These are phyloP conservation scores for Himalopsyche phryganea DNA, from an alignment of 1,140 invertebrate genomes.

Conservation along the genomic window DNA sequence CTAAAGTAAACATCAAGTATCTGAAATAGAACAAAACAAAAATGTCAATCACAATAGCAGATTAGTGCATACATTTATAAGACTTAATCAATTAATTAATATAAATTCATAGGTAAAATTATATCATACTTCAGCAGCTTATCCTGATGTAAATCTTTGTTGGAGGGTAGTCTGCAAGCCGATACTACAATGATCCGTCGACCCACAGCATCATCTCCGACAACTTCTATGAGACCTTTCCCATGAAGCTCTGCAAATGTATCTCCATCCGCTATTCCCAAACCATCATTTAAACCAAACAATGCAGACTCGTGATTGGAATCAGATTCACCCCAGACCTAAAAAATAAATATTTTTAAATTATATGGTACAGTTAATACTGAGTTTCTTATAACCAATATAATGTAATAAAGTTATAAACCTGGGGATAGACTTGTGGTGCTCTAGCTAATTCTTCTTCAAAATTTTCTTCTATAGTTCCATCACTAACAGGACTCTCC, in stretches of 20 bases:
- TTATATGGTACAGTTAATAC: background rate
- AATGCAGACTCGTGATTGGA: conserved; percentile 38
- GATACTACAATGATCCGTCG: conserved; percentile 94
- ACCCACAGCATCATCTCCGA: conserved; percentile 86
- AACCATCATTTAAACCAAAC: conserved; percentile 37
- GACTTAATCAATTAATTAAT: too few relatives aligned
- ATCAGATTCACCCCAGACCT: conserved; percentile 27
- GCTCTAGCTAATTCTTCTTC: conserved; percentile 74
- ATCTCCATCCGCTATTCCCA: conserved; percentile 60
- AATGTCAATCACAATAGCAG: background rate
- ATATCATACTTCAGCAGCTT: conserved; percentile 76
- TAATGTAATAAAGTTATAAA: conserved; percentile 27
- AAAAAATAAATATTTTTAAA: conserved; percentile 9
- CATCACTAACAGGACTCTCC: conserved; percentile 78
- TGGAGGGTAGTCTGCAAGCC: conserved; percentile 87
- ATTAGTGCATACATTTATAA: background rate
- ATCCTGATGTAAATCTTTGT: conserved; percentile 78
- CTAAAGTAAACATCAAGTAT: conserved; percentile 91
- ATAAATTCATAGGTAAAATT: too few relatives aligned
- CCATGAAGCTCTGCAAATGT: conserved; percentile 74
- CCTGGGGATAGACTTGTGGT: conserved; percentile 45
- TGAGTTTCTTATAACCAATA: too few relatives aligned
- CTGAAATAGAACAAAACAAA: conserved; percentile 58
- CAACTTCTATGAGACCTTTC: conserved; percentile 84
- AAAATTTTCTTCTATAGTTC: conserved; percentile 90